Conservation (phyloP, 2,797 vertebrate genomes). For the Amblyopsis hoosieri region DNA sequence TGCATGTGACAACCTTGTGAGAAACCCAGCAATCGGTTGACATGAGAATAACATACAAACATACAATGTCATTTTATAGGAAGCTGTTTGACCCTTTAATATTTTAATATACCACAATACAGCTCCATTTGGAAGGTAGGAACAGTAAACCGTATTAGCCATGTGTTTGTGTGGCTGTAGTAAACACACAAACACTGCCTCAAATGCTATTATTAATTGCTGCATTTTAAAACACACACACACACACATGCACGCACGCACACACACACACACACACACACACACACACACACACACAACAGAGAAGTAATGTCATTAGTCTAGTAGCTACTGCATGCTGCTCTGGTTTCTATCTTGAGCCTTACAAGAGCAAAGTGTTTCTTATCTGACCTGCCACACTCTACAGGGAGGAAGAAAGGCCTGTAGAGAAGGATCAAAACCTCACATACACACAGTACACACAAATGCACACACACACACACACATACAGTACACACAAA, state of each 20-base stretch:
- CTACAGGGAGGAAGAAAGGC: conserved; percentile 28
- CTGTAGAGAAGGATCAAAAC: conserved; percentile 24
- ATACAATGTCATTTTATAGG: no score
- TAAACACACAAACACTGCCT: no score
- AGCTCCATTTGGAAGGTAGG: no score
- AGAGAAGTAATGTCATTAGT: conserved; percentile 51
- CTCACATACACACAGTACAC: not conserved
- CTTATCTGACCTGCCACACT: conserved; percentile 56
- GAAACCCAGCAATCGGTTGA: no score
- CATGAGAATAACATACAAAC: no score
- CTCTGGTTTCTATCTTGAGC: no score
- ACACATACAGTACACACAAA: not conserved
- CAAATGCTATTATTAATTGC: not conserved
- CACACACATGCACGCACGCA: conserved; percentile 8
- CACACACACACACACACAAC: conserved; percentile 11
- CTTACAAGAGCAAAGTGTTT: conserved; percentile 21
- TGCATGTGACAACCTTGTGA: no score
- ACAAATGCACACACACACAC: not conserved
- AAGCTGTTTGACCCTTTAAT: no score
- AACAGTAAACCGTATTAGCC: no score
- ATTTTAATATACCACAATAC: no score
- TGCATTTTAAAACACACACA: conserved; percentile 4
- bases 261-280: conserved; percentile 20
- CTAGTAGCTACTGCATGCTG: conserved; percentile 32
- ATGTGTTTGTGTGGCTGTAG: no score